Base-by-base conservation (phyloP, 2,888 invertebrate species). In the Synanthedon andrenaeformis region DNA sequence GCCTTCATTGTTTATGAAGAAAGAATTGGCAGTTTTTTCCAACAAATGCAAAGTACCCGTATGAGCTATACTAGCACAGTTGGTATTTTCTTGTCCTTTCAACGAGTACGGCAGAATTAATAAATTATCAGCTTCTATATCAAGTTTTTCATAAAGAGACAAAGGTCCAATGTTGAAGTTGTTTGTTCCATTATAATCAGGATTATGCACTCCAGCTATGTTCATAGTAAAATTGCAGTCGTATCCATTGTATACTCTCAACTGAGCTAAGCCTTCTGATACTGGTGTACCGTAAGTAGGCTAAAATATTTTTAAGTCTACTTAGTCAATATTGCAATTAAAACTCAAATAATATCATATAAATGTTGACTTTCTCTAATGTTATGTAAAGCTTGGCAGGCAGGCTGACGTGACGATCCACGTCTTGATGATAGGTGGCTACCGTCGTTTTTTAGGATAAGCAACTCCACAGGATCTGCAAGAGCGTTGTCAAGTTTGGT, bases 221-320 rank as follows among this genome's bases (percentile, higher is more conserved):
- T 56, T 67, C 17, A 90, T 70, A 0, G 80, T 77, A 56, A 90
- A 86, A 55, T 84, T 78, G 63, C 92, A 92, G 41, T 89, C 78
- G 64, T 88, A 86, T 4, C 91, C 91, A 61, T 95, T 94, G 74
- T 92, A 94, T 4, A 95, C 76, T 59, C 94, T 86, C 14, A 94
- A 59, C 64, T 94, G 94, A 0, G 90, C 89, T 23, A 89, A 67
- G 1, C 90, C 91, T 4, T 72, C 63, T 6, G 85, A 64, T 10
- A 94, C 92, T 12, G 91, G 86, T 1, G 82, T 85, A 42, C 84
- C 84, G 54, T 92, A 91, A 0, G 91, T 90, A 56, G 88, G 83
- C 89, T 93, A 73, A 57, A 51, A 54, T 6, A 14, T n/a, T n/a
- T 8, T 35, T 35, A 35, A 35, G 8, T 8, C 5, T 35, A 35